Evolutionary conservation across 2,113 vertebrate genomes (phyloP).

Genomic region (Helogale parvula): DNA sequence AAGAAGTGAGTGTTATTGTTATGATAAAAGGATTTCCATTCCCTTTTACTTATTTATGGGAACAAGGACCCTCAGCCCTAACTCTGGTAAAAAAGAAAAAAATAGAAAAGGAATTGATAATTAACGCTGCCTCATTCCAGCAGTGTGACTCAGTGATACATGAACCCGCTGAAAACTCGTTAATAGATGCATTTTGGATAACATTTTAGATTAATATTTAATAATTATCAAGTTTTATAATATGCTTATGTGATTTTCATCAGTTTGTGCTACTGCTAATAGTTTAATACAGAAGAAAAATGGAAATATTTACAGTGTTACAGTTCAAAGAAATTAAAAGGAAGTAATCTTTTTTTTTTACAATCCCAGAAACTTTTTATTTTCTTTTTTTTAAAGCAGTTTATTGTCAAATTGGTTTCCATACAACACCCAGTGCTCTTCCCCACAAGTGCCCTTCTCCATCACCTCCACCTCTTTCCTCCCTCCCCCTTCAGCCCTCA

Average conservation of each 20-base stretch:
- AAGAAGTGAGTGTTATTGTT: background rate
- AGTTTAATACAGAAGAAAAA: background rate
- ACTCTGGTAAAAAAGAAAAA: background rate
- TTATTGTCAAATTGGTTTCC: no score
- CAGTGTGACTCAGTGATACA: background rate
- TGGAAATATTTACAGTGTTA: background rate
- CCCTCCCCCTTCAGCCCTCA: no score
- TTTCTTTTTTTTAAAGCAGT: no score
- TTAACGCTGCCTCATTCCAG: background rate
- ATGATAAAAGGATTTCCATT: background rate
- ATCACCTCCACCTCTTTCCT: no score
- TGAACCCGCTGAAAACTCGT: background rate
- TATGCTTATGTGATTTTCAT: background rate
- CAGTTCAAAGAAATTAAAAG: background rate
- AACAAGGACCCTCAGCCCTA: background rate
- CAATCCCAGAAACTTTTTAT: no score
- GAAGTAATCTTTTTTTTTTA: no score
- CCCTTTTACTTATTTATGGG: slow-evolving; percentile 3
- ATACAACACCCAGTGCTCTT: no score
- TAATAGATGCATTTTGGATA: background rate
- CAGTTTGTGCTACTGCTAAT: background rate
- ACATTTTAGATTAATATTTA: background rate
- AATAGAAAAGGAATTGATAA: background rate
- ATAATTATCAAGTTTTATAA: background rate
- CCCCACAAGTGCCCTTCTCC: no score